Base-by-base conservation (phyloP, 2,888 invertebrate genomes). In the Hyalella azteca region DNA sequence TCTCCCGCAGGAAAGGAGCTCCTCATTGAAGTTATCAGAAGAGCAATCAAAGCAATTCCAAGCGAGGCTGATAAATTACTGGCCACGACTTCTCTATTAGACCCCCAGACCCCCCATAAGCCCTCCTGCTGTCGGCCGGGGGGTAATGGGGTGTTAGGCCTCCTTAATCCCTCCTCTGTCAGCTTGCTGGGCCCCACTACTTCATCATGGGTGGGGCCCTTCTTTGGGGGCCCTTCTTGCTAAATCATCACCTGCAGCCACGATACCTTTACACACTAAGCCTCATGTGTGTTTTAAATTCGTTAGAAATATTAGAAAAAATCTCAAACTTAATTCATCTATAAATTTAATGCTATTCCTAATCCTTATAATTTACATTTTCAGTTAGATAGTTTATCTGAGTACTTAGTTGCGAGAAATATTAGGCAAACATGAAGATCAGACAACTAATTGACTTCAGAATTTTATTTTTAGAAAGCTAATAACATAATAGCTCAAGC, bases 21-120 rank as follows among this genome's bases (percentile, higher is more conserved):
- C 13, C 66, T 66, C 66, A 66, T 66, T 66, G 66, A 66, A 66
- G 66, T 66, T 66, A 66, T 66, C 66, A 66, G 66, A 66, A 66
- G 66, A 66, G 66, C 66, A 66, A 66, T 66, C 66, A 66, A 66
- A 66, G 66, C 66, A 66, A 66, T 66, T 66, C 66, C 66, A 66
- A 66, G 66, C 66, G 66, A 66, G 66, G 66, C 66, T 66, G 66
- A 66, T 66, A 66, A 66, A 66, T 66, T 66, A 66, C 66, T 66
- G 66, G 66, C 66, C 66, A 39, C 36, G 66, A 66, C 66, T 66
- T 66, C 66, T 66, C 66, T 66, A 66, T 66, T 66, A 66, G 66
- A 19, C 66, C 36, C 66, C 66, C 66, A 36, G 36, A 66, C 66
- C 66, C 66, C 66, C 36, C n/a, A n/a, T n/a, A 36, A 66, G 66